Evolutionary conservation across 1,140 invertebrate genomes (phyloP), one percentile per base, ranked within the genome.

Genomic region (Drosophila watanabei): DNA sequence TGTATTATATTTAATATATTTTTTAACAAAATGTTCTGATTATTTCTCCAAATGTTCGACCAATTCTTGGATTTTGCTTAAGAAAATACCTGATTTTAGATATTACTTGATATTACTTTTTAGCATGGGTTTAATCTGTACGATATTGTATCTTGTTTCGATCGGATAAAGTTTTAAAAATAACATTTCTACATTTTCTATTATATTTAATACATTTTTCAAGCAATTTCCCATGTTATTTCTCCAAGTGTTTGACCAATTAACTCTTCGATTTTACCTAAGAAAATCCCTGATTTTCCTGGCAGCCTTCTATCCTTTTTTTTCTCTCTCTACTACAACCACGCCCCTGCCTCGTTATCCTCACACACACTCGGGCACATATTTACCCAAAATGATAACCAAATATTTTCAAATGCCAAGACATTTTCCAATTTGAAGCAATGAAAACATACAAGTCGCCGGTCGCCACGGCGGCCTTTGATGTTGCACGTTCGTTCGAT

Each of bases 341-440:
- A 39, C 20, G 54, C 54, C 11, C 9, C 14, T 28, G 48, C 14
- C 24, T 37, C 51, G 24, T 64, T 59, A n/a, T 49, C 39, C 57
- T 37, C 54, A 28, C 33, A 37, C 33, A 37, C 52, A 56, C 52
- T 11, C 33, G n/a, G 32, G 20, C 58, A 56, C 35, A 35, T 80
- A 80, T 80, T 80, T 80, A 80, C 76, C 62, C 66, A 80, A 57
- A 57, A 79, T 79, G 76, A 80, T 80, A 79, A 79, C 76, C 77
- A 80, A 80, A 80, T 80, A 80, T 80, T 80, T 72, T 80, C 61
- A 2, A 57, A 79, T 80, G 66, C 54, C 56, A 60, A 69, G 77
- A 79, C 76, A 80, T 80, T 80, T 80, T 80, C 68, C 77, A 80
- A 80, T 80, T 80, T 80, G 76, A 80, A 72, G 77, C 60, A 73